Percentiles rank a stretch among this genome's conserved stretches.
phyloP scores from a whole-genome alignment of 1,140 invertebrate species.

The Calosoma granatense region DNA sequence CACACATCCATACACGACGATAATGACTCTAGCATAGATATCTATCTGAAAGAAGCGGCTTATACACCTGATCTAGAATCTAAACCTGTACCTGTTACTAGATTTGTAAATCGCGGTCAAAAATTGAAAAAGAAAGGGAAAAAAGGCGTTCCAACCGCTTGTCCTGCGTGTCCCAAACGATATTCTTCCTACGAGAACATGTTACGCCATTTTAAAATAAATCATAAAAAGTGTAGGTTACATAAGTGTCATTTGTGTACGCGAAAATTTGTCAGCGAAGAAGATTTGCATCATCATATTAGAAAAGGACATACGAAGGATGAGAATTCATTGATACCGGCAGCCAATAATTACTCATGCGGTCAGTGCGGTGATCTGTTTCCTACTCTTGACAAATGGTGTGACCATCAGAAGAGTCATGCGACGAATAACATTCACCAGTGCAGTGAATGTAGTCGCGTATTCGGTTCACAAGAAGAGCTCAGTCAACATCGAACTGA shows the following conservation, averaged over 20 bases:
- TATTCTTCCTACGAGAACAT: neutral
- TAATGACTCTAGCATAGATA: neutral
- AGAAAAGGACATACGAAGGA: neutral
- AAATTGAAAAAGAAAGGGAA: neutral
- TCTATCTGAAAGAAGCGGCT: neutral
- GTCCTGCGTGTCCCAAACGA: neutral
- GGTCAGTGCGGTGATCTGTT: neutral
- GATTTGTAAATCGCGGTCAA: no score
- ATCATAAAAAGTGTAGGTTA: neutral
- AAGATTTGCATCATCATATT: neutral
- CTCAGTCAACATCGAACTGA: neutral
- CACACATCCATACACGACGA: neutral
- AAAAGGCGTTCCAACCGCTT: neutral
- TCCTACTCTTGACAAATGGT: neutral
- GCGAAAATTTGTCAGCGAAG: neutral
- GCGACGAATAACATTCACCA: neutral
- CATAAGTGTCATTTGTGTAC: neutral
- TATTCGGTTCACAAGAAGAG: neutral
- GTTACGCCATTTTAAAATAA: neutral
- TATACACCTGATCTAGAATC: neutral
- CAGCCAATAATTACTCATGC: neutral
- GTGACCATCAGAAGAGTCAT: neutral
- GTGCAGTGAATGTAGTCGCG: neutral
- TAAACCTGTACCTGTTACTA: neutral
- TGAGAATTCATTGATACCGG: neutral